phyloP scores from a whole-genome alignment of 2,113 vertebrate genomes.

The Tamias sibiricus region DNA sequence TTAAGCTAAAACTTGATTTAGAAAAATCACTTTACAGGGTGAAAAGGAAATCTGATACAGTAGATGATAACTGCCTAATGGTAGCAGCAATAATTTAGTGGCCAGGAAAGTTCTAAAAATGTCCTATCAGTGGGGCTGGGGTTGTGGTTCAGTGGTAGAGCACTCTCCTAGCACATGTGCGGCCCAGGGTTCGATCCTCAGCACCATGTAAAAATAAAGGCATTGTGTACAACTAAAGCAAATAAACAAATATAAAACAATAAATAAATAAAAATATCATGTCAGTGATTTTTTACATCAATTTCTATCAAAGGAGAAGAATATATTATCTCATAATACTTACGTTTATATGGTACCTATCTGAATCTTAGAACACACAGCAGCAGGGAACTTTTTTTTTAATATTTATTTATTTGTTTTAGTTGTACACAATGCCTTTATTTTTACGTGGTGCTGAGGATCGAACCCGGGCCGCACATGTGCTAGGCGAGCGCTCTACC shows the following conservation, averaged over 20 bases:
- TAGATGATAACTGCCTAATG: conserved; percentile 21
- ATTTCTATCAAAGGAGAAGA: background rate
- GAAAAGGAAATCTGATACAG: background rate
- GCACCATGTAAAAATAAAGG: too few species aligned
- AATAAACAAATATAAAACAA: too few species aligned
- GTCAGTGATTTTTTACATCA: conserved; percentile 48
- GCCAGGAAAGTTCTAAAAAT: conserved; percentile 36
- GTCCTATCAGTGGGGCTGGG: background rate
- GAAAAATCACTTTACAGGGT: background rate
- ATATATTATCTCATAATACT: background rate
- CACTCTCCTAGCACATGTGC: too few species aligned
- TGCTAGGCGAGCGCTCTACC: too few species aligned
- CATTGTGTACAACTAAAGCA: too few species aligned
- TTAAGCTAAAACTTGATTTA: conserved; percentile 8
- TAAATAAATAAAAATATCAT: too few species aligned
- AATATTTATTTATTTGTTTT: too few species aligned
- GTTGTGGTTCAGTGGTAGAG: too few species aligned
- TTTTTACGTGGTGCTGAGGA: too few species aligned
- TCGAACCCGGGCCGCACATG: too few species aligned
- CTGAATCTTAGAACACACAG: background rate
- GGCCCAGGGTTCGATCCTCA: too few species aligned
- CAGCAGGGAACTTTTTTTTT: background rate
- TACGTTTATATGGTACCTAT: background rate
- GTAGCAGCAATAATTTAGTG: background rate
- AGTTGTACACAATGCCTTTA: too few species aligned